Evolutionary conservation across 2,797 vertebrate genomes (phyloP).

Genomic region (Melopsittacus undulatus): DNA sequence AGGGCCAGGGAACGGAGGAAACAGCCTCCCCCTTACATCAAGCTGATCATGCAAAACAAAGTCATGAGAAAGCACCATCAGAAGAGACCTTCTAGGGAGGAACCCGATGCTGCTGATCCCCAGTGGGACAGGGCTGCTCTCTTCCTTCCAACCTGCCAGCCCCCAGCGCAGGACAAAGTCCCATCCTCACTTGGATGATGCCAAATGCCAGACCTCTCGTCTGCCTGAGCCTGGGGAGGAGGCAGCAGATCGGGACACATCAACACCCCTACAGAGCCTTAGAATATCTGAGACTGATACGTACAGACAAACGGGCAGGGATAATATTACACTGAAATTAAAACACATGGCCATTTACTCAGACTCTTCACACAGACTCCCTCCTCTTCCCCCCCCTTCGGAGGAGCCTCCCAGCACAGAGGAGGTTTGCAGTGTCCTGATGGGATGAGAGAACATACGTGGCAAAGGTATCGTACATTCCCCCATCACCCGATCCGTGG

Average conservation of each 20-base stretch:
- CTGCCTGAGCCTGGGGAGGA: not conserved
- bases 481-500: not conserved
- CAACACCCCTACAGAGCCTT: not conserved
- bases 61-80: not conserved
- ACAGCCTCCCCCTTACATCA: not conserved
- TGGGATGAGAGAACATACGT: not conserved
- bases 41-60: conserved; percentile 40
- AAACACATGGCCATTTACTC: conserved; percentile 58
- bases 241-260: not conserved
- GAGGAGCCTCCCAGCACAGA: not conserved
- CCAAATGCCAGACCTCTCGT: not conserved
- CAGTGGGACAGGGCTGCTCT: not conserved
- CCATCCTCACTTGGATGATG: not conserved
- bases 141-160: not conserved
- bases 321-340: not conserved
- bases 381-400: not conserved
- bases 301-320: conserved; percentile 11
- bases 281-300: not conserved
- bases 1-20: not conserved
- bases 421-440: conserved; percentile 11
- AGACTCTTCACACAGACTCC: conserved; percentile 34
- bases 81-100: not conserved
- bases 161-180: not conserved
- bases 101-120: not conserved
- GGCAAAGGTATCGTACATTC: conserved; percentile 22